Base-by-base conservation (phyloP, 2,797 vertebrate species). In the Sebastes kiyomatsui region DNA sequence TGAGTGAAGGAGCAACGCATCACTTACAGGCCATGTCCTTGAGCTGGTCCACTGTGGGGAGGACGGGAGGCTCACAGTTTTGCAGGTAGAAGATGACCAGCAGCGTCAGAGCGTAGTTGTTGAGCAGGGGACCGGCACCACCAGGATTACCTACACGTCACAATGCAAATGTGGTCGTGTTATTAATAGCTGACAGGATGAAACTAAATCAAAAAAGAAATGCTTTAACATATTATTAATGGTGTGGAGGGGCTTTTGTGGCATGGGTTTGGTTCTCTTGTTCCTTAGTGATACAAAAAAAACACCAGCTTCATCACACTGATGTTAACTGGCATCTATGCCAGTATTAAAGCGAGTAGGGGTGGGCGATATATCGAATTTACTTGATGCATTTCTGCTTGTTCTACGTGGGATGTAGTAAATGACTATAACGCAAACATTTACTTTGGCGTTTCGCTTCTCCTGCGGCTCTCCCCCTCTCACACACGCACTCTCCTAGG, bases 71-170 rank as follows among this genome's bases (percentile, higher is more conserved):
- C 7, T 94, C 92, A 68, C 96, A 93, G 62, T 95, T 97, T 91
- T 99, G 98, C 85, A 99, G 95, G 93, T 95, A 99, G 90, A 96
- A 98, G 77, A 99, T 88, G 84, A 98, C 86, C 75, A 99, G 94
- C 88, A 99, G 93, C 0, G 97, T 98, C 92, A 99, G 93, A 4
- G 98, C 97, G 2, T 99, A 99, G 92, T 98, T 99, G 92, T 96
- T 99, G 87, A 99, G 95, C 76, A 97, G 92, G 1, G 97, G 95
- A 1, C 98, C 98, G 0, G 96, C 93, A 3, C 98, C 98, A 0
- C 95, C 95, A 2, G 95, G 94, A 76, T 97, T 97, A 66, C 97
- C 97, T 99, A 74, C 23, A 88, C 0, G 6, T 54, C 4, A 67
- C 3, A 49, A 67, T 1, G 6, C 1, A 85, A 56, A 28, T 1